A percentile compares a stretch with the other conserved stretches of the same genome.
These are phyloP conservation scores for Oreochromis tanganicae DNA, from an alignment of 2,113 vertebrate species.

Conservation along the genomic window DNA sequence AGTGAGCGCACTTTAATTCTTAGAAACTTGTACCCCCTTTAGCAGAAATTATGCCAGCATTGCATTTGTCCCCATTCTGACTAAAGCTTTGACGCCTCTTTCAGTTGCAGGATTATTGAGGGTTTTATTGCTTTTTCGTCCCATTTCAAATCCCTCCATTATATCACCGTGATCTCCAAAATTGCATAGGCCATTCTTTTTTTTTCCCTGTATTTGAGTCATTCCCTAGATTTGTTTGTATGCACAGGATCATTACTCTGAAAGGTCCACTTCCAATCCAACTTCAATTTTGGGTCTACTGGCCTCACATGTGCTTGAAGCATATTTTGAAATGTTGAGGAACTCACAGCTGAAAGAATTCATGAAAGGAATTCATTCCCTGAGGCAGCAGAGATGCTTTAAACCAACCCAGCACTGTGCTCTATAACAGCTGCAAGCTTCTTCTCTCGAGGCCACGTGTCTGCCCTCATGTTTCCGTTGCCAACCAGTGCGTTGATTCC, in stretches of 20 bases:
- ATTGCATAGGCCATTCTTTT: not conserved
- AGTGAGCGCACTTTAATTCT: not conserved
- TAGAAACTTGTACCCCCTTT: not conserved
- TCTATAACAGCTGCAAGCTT: not conserved
- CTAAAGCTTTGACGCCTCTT: not conserved
- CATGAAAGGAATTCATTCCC: not conserved
- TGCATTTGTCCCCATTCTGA: not conserved
- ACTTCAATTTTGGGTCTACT: not conserved
- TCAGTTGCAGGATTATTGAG: not conserved
- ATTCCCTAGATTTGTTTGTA: not conserved
- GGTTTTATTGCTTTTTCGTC: not conserved
- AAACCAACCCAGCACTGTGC: not conserved
- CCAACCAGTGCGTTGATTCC: not conserved
- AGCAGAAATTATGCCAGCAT: not conserved
- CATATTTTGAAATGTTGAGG: not conserved
- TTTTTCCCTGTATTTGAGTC: not conserved
- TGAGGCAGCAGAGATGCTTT: not conserved
- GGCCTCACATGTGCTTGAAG: not conserved
- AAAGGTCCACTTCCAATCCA: not conserved
- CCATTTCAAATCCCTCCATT: not conserved
- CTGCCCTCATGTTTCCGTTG: not conserved
- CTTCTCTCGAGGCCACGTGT: not conserved
- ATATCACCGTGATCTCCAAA: not conserved
- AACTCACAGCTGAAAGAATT: not conserved
- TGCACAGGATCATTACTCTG: not conserved